Evolutionary conservation across 2,888 invertebrate species (phyloP), one percentile per base, ranked within the genome.

Genomic region (Catocala nupta): DNA sequence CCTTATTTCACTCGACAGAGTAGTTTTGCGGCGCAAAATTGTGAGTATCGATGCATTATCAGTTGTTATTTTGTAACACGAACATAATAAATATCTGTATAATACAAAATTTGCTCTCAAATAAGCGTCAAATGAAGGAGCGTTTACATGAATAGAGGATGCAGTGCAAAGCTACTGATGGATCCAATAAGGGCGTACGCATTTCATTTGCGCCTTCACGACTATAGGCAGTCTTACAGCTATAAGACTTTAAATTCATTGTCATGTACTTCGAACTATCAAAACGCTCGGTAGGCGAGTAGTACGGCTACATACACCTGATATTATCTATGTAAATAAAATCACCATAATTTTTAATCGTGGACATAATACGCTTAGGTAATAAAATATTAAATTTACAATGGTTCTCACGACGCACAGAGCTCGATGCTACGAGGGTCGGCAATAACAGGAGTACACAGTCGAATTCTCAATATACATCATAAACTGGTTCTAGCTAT

Each of bases 401-500:
- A 68, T 70, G 50, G 49, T 68, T 62, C 33, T 63, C 63, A 39
- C 68, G 52, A 50, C 53, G 70, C 54, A 47, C 9, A 48, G 51
- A 52, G 50, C 54, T 58, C 50, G 55, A 34, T 43, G 59, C 44
- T 34, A 52, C 52, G 33, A 58, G 51, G 33, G 54, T 61, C 59
- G 34, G 43, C 61, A 57, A 52, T 63, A 61, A 44, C 55, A 55
- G 11, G 55, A 65, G 71, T 59, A 59, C 52, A 59, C 65, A 62
- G 59, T 77, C 69, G 63, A 58, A 55, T 70, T 76, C 73, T 73
- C 73, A 76, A 65, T 73, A 53, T 69, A 67, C 65, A 77, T 69
- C 68, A 61, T 59, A 56, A 66, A 66, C 61, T 59, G 63, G 59
- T 75, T 64, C 74, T 71, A 73, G 66, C 74, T 75, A 75, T 63